phyloP scores from a whole-genome alignment of 2,888 invertebrate genomes.

The Strigamia transsilvanica region DNA sequence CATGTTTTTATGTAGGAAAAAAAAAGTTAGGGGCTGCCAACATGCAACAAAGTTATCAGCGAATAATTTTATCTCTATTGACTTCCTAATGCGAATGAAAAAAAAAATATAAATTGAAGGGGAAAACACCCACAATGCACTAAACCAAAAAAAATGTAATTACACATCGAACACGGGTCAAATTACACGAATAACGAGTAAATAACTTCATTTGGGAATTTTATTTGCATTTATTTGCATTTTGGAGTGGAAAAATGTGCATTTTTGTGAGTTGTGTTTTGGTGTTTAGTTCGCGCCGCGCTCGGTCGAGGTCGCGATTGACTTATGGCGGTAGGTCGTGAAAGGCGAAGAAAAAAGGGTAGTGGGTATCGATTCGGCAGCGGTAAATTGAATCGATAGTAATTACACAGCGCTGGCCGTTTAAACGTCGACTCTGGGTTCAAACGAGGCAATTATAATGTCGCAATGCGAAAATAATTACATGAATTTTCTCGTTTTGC shows the following conservation, averaged over 20 bases:
- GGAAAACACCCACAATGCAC: neutral
- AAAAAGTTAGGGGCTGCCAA: conserved; percentile 3
- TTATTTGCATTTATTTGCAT: too few relatives aligned
- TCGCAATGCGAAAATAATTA: conserved; percentile 42
- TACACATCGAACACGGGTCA: neutral
- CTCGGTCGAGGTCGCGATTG: neutral
- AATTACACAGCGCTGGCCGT: conserved; percentile 1
- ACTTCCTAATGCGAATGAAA: neutral
- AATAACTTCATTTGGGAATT: neutral
- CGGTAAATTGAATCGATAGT: neutral
- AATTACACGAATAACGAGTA: neutral
- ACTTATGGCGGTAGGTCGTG: neutral
- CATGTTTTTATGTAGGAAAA: neutral
- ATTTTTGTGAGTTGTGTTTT: too few relatives aligned
- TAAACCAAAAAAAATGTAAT: neutral
- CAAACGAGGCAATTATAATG: conserved; percentile 37
- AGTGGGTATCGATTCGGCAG: neutral
- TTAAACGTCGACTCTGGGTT: conserved; percentile 8
- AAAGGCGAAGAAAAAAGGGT: neutral
- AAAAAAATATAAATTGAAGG: neutral
- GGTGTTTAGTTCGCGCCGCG: neutral
- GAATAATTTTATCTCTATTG: conserved; percentile 8
- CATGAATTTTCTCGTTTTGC: neutral
- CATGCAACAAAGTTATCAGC: conserved; percentile 8
- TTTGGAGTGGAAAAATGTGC: too few relatives aligned